Base-by-base conservation (phyloP, 2,888 invertebrate species). In the Dasysyrphus tricinctus region DNA sequence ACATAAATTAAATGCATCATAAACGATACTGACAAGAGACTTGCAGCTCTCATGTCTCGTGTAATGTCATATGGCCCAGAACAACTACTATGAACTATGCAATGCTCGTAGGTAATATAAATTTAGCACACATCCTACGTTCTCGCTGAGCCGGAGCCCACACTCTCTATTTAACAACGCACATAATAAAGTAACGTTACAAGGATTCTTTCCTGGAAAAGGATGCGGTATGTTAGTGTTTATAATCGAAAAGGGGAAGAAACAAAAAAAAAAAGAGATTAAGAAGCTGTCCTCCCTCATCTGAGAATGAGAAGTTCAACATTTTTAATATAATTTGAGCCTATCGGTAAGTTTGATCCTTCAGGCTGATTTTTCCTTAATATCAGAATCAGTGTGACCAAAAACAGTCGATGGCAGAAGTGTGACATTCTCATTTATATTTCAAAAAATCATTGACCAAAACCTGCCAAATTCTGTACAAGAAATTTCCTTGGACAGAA, bases 281-380 rank as follows among this genome's bases (percentile, higher is more conserved):
- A 79, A 80, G 65, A 76, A 84, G 72, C 59, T 72, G 67, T 77
- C 75, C 84, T 76, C 76, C 84, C 76, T 56, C 72, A 80, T 76
- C 69, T 37, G 73, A 63, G n/a, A n/a, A n/a, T 4, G 24, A 24
- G 19, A n/a, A 3, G 1, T 34, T 42, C 59, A n/a, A 67, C 49
- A 75, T 72, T 70, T 57, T 70, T 80, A 34, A 65, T 70, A 72
- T 61, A 37, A 49, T 67, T 65, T 80, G 59, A 57, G 49, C n/a
- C 63, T 67, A 65, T 57, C 63, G 80, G 51, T 67, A 72, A 51
- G 37, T 32, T 72, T 65, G 42, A 11, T 61, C 51, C 34, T 54
- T 56, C 49, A 44, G 63, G 42, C 72, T 65, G 59, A 47, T 67
- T 76, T 84, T 70, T 19, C 19, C 37, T 70, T 56, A 19, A 16